phyloP scores from a whole-genome alignment of 2,888 invertebrate genomes.

The Morpho achilles region DNA sequence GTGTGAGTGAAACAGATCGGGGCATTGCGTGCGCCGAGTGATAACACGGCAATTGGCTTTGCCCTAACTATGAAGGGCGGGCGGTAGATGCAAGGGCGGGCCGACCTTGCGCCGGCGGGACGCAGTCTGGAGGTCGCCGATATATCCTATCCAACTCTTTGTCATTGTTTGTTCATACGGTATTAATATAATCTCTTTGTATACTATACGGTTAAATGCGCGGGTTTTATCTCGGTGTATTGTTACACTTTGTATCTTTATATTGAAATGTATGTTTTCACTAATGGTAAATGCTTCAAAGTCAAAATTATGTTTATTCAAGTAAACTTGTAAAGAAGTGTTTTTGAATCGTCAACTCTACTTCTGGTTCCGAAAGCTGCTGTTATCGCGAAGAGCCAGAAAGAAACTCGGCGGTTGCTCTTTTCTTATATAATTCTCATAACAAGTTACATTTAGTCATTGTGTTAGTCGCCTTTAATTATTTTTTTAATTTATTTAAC shows the following conservation, averaged over 20 bases:
- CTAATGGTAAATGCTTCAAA: too few species aligned
- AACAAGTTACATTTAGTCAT: too few species aligned
- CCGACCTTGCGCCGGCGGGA: slow-evolving; percentile 61
- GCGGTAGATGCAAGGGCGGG: slow-evolving; percentile 64
- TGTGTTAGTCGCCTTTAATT: too few species aligned
- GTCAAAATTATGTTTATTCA: too few species aligned
- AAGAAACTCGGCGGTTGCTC: too few species aligned
- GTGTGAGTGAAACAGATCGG: slow-evolving; percentile 1
- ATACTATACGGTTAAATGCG: not conserved
- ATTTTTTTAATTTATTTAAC: too few species aligned
- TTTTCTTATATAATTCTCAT: too few species aligned
- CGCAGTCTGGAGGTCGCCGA: slow-evolving; percentile 73
- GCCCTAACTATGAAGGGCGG: slow-evolving; percentile 46
- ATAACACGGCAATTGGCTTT: slow-evolving; percentile 14
- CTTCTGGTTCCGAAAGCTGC: too few species aligned
- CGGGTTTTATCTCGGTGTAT: too few species aligned
- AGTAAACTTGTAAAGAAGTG: too few species aligned
- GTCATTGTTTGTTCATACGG: slow-evolving; percentile 26
- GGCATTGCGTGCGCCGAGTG: slow-evolving; percentile 7
- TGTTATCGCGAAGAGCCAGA: too few species aligned
- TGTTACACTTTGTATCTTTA: not conserved
- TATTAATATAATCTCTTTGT: slow-evolving; percentile 22
- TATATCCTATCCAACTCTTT: slow-evolving; percentile 42
- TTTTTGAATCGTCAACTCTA: too few species aligned
- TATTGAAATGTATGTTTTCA: not conserved